Conservation (phyloP, 2,797 vertebrate species). For the Lacerta viridis region DNA sequence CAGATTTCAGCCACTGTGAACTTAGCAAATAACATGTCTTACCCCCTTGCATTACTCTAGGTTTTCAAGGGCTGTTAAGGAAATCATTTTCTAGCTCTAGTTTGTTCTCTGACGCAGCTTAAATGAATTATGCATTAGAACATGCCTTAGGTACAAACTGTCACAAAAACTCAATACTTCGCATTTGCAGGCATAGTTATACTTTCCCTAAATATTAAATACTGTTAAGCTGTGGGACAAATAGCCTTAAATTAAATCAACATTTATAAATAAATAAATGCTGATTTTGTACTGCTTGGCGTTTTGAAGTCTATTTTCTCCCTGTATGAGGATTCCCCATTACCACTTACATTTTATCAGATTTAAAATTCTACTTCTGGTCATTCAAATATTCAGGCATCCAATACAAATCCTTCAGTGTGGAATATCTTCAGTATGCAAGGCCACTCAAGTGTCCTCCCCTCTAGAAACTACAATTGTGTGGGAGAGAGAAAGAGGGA, state of each 20-base stretch:
- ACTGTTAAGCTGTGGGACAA: neutral
- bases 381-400: constrained; percentile 10
- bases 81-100: constrained; percentile 28
- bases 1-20: constrained; percentile 53
- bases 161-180: constrained; percentile 14
- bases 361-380: too few species aligned
- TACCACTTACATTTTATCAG: too few species aligned
- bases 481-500: too few species aligned
- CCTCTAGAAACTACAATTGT: too few species aligned
- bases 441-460: too few species aligned
- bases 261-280: neutral
- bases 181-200: neutral
- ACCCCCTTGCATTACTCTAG: constrained; percentile 14
- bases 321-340: too few species aligned
- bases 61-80: constrained; percentile 37
- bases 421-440: too few species aligned
- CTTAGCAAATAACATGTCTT: constrained; percentile 54
- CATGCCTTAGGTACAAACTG: constrained; percentile 19
- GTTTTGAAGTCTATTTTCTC: neutral
- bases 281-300: neutral
- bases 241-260: neutral
- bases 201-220: neutral
- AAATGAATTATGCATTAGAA: constrained; percentile 47
- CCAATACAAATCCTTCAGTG: neutral
- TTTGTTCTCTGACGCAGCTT: constrained; percentile 41